Evolutionary conservation across 2,888 invertebrate genomes (phyloP).

Genomic region (Macroteleia sp.): DNA sequence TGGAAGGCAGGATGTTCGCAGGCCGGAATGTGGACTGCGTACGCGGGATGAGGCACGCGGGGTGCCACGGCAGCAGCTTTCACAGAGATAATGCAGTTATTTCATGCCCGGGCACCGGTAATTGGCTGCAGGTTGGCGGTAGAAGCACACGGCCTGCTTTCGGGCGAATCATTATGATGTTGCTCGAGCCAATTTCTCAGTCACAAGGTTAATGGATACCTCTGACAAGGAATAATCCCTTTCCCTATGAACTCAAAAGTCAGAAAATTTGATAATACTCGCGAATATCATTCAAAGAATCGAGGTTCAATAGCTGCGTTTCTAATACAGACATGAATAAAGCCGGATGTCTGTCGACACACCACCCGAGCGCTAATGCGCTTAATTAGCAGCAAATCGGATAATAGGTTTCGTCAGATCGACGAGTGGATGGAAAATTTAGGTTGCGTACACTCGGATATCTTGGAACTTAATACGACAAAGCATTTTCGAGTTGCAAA

Average conservation of each 20-base stretch:
- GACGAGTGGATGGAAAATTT: slow-evolving; percentile 19
- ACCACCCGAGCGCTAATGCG: slow-evolving; percentile 27
- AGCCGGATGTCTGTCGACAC: slow-evolving; percentile 15
- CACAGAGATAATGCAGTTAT: slow-evolving; percentile 82
- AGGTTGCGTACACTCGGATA: slow-evolving; percentile 8
- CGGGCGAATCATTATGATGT: slow-evolving; percentile 76
- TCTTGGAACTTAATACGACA: slow-evolving; percentile 16
- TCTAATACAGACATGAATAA: slow-evolving; percentile 26
- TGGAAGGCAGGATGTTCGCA: slow-evolving; percentile 50
- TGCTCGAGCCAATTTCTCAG: slow-evolving; percentile 79
- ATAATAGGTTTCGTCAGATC: slow-evolving; percentile 25
- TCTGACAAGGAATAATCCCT: slow-evolving; percentile 74
- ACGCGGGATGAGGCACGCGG: slow-evolving; percentile 59
- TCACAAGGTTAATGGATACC: slow-evolving; percentile 77
- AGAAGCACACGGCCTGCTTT: slow-evolving; percentile 69
- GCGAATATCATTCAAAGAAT: slow-evolving; percentile 55
- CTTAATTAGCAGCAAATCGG: slow-evolving; percentile 50
- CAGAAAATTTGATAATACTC: slow-evolving; percentile 69
- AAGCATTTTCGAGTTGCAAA: background rate
- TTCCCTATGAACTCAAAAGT: slow-evolving; percentile 60
- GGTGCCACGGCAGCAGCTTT: slow-evolving; percentile 76
- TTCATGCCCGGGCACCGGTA: slow-evolving; percentile 81
- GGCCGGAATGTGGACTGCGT: slow-evolving; percentile 59
- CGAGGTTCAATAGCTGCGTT: slow-evolving; percentile 30
- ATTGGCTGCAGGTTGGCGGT: slow-evolving; percentile 79